Base-by-base conservation (phyloP, 1,140 invertebrate species). In the Drosophila nebulosa region DNA sequence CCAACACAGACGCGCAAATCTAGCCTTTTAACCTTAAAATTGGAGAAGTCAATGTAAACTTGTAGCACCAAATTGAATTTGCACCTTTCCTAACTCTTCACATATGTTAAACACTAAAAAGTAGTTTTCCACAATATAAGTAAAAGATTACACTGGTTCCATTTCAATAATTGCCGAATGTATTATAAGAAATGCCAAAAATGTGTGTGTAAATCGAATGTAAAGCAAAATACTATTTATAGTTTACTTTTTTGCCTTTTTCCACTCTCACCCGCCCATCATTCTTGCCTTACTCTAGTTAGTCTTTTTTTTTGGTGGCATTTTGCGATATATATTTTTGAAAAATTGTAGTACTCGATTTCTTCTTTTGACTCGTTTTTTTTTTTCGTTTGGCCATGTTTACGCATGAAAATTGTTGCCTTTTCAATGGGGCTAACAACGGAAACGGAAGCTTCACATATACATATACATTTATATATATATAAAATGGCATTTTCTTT, bases 391-490 rank as follows among this genome's bases (percentile, higher is more conserved):
- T 27, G 53, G 18, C 6, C 42, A 64, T 74, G 39, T 64, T 63
- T 62, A 67, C 69, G 63, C 74, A 74, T 56, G 52, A 74, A 78
- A 80, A 58, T 86, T 74, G 69, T 59, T 61, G 68, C 35, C 27
- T 74, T 74, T 55, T 63, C 71, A 79, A 78, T 78, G 66, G 66
- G 52, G 39, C 59, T 69, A 52, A 62, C 64, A 78, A 71, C 81
- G 81, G 81, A 85, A 85, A 35, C 81, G 81, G 80, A 85, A 85
- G 86, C 69, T 74, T 80, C 74, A 79, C 69, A 58, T 72, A 53
- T 16, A 78, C 67, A 68, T 64, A 66, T 69, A 57, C 21, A 71
- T 70, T 21, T 58, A 50, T 42, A 55, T 57, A 22, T 74, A 70
- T 36, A 52, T 64, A 68, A 58, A 75, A 75, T 62, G 69, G 59